Evolutionary conservation across 2,888 invertebrate genomes (phyloP), one percentile per base, ranked within the genome.

Genomic region (Sicus ferrugineus): DNA sequence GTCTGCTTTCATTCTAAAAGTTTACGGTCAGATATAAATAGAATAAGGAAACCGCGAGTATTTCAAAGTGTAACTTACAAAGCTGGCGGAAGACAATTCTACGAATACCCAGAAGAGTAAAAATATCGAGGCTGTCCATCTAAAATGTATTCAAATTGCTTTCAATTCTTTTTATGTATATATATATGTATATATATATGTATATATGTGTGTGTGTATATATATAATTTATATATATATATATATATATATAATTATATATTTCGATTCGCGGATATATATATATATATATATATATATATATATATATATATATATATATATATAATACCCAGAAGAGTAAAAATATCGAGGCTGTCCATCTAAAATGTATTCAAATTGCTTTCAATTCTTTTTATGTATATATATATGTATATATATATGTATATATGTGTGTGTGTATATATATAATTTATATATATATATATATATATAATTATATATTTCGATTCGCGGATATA

Each of bases 1-100:
- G 92, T 81, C 93, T 88, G 77, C 88, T 90, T 77, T 91, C 89
- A 82, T 91, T 90, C 85, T 90, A 85, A 86, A 85, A 34, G n/a
- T 19, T 58, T 31, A 67, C 9, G 56, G 52, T 1, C 4, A 64
- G 26, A 30, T 34, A 16, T 23, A n/a, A 42, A 26, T 61, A n/a
- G 5, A 46, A 59, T 6, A 23, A 30, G 3, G 58, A 28, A 16
- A 34, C 19, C 16, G 21, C 19, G 16, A 30, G 42, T 16, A 28
- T 5, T 30, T 38, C 19, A 67, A 14, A 7, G 21, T 16, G 23
- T 19, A 83, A 89, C 90, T 90, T 86, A 90, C 90, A 81, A 88
- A 89, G 87, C 88, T 87, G 75, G 88, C 88, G 72, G 87, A 83
- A 73, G 87, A 87, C 75, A 86, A 85, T 75, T 86, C 86, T 79